phyloP scores from a whole-genome alignment of 2,113 vertebrate species.

The Ia io region DNA sequence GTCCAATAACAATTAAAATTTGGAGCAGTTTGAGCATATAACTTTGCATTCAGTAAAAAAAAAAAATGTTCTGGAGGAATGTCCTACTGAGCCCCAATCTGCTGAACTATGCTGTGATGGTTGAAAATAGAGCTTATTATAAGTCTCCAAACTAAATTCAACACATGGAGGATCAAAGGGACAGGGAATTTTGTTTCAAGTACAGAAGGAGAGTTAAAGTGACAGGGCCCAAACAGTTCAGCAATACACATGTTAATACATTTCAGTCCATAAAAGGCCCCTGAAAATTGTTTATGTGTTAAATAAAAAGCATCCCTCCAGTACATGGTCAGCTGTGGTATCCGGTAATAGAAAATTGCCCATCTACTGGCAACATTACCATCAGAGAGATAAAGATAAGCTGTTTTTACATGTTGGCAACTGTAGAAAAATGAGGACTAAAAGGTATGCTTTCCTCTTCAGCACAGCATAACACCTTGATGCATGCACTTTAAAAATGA shows the following conservation, averaged over 20 bases:
- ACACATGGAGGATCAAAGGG: constrained; percentile 9
- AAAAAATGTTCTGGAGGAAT: constrained; percentile 44
- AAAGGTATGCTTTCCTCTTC: not conserved
- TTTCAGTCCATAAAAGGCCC: not conserved
- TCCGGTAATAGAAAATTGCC: not conserved
- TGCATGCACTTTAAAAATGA: not conserved
- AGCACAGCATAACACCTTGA: not conserved
- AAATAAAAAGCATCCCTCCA: not conserved
- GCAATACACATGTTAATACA: not conserved
- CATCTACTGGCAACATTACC: not conserved
- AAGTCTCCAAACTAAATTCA: not conserved
- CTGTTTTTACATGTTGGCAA: not conserved
- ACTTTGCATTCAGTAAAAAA: constrained; percentile 36
- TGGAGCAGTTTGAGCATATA: not conserved
- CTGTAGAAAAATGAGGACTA: not conserved
- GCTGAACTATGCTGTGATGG: constrained; percentile 20
- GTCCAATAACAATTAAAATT: constrained; percentile 48
- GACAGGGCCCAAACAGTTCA: not conserved
- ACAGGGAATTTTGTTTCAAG: constrained; percentile 11
- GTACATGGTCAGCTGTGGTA: not conserved
- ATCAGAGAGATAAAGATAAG: not conserved
- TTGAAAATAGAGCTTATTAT: constrained; percentile 54
- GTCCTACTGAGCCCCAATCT: constrained; percentile 65
- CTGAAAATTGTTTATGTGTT: not conserved
- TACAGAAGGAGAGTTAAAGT: constrained; percentile 7